These are phyloP conservation scores for Bombus haemorrhoidalis DNA, from an alignment of 1,140 invertebrate species.

Conservation along the genomic window DNA sequence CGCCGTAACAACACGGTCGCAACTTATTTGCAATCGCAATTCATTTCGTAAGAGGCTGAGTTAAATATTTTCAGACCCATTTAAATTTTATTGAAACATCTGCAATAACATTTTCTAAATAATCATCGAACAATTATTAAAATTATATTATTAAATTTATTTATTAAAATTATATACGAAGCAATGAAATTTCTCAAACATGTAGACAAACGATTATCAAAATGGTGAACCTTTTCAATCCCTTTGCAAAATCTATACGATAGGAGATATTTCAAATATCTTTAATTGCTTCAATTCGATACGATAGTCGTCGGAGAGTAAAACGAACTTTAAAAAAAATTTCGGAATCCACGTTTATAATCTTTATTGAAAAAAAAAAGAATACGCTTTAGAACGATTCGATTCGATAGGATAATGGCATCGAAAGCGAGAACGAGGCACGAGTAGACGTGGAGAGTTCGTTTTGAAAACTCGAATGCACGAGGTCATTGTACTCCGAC, in stretches of 20 bases:
- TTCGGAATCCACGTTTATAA: no score
- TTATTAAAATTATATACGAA: neutral
- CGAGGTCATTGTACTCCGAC: slow-evolving; percentile 46
- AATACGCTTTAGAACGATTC: neutral
- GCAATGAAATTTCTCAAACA: no score
- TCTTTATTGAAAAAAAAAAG: neutral
- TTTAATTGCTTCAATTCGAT: no score
- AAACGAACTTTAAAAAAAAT: no score
- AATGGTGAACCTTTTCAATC: no score
- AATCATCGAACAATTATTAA: neutral
- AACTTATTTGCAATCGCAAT: neutral
- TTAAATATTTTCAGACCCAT: neutral
- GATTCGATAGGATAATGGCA: neutral
- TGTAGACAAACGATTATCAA: no score
- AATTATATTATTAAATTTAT: no score
- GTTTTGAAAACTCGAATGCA: slow-evolving; percentile 42
- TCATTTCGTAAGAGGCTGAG: neutral
- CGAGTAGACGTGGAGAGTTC: neutral
- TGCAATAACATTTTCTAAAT: neutral
- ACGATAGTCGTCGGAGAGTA: no score
- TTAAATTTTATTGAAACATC: neutral
- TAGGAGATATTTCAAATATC: no score
- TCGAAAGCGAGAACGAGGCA: neutral
- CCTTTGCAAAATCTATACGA: no score
- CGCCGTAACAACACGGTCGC: neutral